Evolutionary conservation across 2,113 vertebrate genomes (phyloP).

Genomic region (Siniperca knerii): DNA sequence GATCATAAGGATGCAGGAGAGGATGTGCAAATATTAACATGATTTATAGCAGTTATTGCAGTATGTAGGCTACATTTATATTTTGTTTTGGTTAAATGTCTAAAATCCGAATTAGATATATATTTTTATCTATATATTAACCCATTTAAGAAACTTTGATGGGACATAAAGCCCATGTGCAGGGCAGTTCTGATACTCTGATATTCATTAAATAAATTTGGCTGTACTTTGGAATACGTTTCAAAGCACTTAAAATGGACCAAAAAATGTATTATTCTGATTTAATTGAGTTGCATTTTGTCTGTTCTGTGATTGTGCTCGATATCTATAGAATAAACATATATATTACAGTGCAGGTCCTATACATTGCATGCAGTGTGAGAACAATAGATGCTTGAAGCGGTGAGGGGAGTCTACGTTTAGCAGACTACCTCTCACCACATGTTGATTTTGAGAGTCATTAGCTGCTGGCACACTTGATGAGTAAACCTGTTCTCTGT

Average conservation of each 20-base stretch:
- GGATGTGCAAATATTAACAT: background rate
- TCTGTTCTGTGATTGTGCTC: background rate
- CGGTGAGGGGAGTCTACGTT: slow-evolving; percentile 8
- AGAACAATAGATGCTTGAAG: background rate
- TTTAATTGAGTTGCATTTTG: background rate
- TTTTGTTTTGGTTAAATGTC: background rate
- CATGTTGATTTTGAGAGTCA: slow-evolving; percentile 44
- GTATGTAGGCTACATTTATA: background rate
- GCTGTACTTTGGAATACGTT: background rate
- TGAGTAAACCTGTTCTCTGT: slow-evolving; percentile 57
- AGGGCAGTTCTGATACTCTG: background rate
- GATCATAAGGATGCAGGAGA: too few relatives aligned
- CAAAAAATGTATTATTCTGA: background rate
- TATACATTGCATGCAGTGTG: too few relatives aligned
- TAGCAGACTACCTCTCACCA: background rate
- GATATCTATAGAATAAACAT: background rate
- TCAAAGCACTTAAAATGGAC: background rate
- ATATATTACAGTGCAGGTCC: background rate
- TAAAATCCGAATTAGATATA: background rate
- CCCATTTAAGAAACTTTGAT: slow-evolving; percentile 32
- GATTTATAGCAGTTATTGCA: background rate
- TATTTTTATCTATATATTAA: background rate
- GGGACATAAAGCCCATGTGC: background rate
- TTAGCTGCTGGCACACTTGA: slow-evolving; percentile 25
- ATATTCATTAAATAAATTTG: background rate